These are phyloP conservation scores for Leucophora obtusa DNA, from an alignment of 2,888 invertebrate genomes.

Conservation along the genomic window DNA sequence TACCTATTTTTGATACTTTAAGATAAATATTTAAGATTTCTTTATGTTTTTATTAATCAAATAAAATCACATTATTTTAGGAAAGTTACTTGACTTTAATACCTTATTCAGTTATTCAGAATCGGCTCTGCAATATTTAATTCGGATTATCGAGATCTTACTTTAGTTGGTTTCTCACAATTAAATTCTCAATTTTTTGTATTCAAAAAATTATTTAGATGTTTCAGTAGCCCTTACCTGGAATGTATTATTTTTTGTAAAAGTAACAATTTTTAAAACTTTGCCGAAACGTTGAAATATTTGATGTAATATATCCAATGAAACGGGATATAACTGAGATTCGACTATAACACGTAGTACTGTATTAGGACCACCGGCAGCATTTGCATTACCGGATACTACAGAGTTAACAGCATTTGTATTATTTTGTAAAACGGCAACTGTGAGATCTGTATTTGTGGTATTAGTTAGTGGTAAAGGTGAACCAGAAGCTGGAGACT, in stretches of 20 bases:
- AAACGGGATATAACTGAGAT: constrained; percentile 98
- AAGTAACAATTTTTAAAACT: constrained; percentile 99
- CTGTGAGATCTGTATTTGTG: constrained; percentile 73
- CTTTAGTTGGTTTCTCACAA: too few species aligned
- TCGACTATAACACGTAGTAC: constrained; percentile 99
- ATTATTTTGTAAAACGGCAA: constrained; percentile 79
- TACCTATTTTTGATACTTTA: too few species aligned
- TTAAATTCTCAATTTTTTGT: too few species aligned
- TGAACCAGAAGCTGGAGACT: constrained; percentile 82
- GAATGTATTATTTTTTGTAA: constrained; percentile 97
- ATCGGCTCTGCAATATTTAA: too few species aligned
- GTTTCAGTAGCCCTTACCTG: constrained; percentile 71
- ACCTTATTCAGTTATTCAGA: too few species aligned
- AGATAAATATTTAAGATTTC: too few species aligned
- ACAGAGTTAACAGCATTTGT: constrained; percentile 75
- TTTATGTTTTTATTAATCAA: too few species aligned
- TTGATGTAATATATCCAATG: constrained; percentile 97
- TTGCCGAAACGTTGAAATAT: constrained; percentile 99
- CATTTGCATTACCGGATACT: constrained; percentile 79
- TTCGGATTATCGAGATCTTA: too few species aligned
- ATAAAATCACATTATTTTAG: too few species aligned
- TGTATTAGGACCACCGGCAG: constrained; percentile 91
- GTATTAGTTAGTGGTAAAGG: constrained; percentile 81
- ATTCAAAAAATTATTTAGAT: too few species aligned
- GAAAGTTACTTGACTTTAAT: too few species aligned